Percentiles rank a stretch among this genome's conserved stretches.
These are phyloP conservation scores for Chionodraco myersi DNA, from an alignment of 2,113 vertebrate species.

Conservation along the genomic window DNA sequence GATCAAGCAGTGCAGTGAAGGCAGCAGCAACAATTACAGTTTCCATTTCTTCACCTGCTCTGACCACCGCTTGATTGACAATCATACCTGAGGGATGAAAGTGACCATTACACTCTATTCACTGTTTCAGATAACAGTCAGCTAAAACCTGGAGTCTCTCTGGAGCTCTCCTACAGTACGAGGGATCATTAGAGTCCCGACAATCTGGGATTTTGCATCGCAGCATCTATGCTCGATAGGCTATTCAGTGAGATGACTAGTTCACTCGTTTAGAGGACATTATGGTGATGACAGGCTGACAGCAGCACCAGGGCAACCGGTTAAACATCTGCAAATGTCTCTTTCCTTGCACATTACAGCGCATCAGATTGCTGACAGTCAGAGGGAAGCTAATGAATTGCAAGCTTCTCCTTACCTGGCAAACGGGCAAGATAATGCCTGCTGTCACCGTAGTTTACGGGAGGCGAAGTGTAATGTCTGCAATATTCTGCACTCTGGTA, in stretches of 20 bases:
- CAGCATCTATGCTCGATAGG: constrained; percentile 44
- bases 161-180: background rate
- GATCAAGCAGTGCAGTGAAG: constrained; percentile 21
- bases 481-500: constrained; percentile 80
- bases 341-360: constrained; percentile 46
- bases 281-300: constrained; percentile 54
- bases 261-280: constrained; percentile 46
- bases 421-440: constrained; percentile 80
- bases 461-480: constrained; percentile 77
- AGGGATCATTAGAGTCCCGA: constrained; percentile 21
- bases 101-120: constrained; percentile 24
- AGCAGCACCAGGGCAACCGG: constrained; percentile 40
- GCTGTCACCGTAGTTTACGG: constrained; percentile 77
- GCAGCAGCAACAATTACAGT: background rate
- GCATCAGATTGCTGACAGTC: constrained; percentile 45
- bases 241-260: constrained; percentile 24
- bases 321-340: constrained; percentile 38
- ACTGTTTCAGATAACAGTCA: constrained; percentile 32
- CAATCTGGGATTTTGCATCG: constrained; percentile 54
- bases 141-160: constrained; percentile 9
- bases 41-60: constrained; percentile 18
- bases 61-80: constrained; percentile 14
- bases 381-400: constrained; percentile 22
- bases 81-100: constrained; percentile 28
- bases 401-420: constrained; percentile 78